A percentile compares a stretch with the other conserved stretches of the same genome.
These are phyloP conservation scores for Ariolimax columbianus DNA, from an alignment of 2,888 invertebrate genomes.

Conservation along the genomic window DNA sequence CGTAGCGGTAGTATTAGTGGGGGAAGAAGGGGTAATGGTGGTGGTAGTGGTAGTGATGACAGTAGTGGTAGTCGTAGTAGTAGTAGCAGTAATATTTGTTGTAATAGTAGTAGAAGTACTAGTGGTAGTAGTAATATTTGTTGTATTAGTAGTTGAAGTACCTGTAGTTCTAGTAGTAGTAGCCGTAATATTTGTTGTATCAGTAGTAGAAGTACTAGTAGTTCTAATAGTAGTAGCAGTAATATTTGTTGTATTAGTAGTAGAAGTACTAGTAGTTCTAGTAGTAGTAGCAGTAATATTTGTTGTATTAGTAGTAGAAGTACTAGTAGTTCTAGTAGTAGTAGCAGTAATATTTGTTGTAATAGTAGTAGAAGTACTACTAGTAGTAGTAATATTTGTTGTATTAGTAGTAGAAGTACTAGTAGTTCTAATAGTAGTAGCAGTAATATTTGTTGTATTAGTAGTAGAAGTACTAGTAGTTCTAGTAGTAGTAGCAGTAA, in stretches of 20 bases:
- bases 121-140: neutral
- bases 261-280: neutral
- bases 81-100: neutral
- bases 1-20: neutral
- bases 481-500: neutral
- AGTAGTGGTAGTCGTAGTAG: neutral
- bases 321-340: neutral
- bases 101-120: neutral
- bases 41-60: neutral
- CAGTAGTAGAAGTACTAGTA: constrained; percentile 15
- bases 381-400: constrained; percentile 1
- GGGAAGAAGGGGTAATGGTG: neutral
- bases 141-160: neutral
- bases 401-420: constrained; percentile 3
- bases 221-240: constrained; percentile 5
- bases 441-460: too few relatives aligned
- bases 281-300: neutral
- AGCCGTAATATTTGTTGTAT: too few relatives aligned
- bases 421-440: too few relatives aligned
- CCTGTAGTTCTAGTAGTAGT: neutral
- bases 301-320: neutral
- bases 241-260: neutral
- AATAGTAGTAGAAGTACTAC: constrained; percentile 15
- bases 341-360: constrained; percentile 1
- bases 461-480: neutral